Evolutionary conservation across 1,140 invertebrate genomes (phyloP).

Genomic region (Sitobion miscanthi): DNA sequence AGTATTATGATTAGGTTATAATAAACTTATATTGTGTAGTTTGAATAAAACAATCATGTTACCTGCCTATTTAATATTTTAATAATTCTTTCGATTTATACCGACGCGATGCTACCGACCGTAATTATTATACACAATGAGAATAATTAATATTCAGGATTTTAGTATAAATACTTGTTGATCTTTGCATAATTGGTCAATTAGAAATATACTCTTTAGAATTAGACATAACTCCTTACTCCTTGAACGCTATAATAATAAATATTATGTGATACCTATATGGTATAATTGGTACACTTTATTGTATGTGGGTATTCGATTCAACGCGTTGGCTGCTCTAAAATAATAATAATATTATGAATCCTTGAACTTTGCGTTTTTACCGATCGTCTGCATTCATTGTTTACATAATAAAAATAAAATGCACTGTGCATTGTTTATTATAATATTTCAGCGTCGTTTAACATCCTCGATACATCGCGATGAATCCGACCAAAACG

Average conservation of each 20-base stretch:
- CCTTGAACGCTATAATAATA: too few relatives aligned
- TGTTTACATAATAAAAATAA: background rate
- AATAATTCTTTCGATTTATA: too few relatives aligned
- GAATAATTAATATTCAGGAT: background rate
- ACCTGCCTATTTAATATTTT: too few relatives aligned
- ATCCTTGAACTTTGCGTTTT: slow-evolving; percentile 2
- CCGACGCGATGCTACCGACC: too few relatives aligned
- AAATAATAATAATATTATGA: slow-evolving; percentile 18
- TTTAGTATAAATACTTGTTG: background rate
- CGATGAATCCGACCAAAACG: background rate
- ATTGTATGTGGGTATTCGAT: background rate
- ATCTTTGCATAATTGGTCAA: background rate
- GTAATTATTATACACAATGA: too few relatives aligned
- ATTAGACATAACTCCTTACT: background rate
- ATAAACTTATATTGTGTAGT: too few relatives aligned
- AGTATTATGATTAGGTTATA: too few relatives aligned
- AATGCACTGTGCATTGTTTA: background rate
- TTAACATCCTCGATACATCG: background rate
- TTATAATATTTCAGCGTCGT: background rate
- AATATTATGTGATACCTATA: too few relatives aligned
- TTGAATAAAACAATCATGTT: too few relatives aligned
- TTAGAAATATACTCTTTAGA: background rate
- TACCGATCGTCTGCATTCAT: background rate
- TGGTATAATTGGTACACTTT: background rate
- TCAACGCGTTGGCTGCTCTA: background rate